These are phyloP conservation scores for Pseudanteris insignis DNA, from an alignment of 2,888 invertebrate genomes.

Conservation along the genomic window DNA sequence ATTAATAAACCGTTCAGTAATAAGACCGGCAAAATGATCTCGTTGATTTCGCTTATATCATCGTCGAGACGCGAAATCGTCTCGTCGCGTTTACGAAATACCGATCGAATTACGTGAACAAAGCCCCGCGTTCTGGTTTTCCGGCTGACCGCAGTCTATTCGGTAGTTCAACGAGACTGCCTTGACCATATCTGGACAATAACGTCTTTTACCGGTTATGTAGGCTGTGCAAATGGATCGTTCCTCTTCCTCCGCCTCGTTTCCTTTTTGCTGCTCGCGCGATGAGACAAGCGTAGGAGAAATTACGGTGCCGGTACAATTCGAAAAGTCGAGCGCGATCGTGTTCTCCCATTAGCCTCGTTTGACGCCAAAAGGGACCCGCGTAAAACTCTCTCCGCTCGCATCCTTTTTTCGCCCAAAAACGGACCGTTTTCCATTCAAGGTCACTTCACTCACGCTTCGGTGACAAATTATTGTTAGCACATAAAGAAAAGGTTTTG, in stretches of 20 bases:
- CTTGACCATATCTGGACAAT: constrained; percentile 62
- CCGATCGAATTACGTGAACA: constrained; percentile 21
- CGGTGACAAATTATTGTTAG: too few relatives aligned
- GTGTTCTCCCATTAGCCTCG: constrained; percentile 62
- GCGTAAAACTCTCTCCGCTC: constrained; percentile 48
- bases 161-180: constrained; percentile 51
- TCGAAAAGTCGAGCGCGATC: constrained; percentile 56
- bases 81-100: constrained; percentile 21
- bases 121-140: constrained; percentile 26
- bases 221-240: constrained; percentile 45
- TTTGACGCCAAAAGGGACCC: constrained; percentile 53
- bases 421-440: constrained; percentile 1
- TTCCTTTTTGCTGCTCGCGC: constrained; percentile 52
- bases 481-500: too few relatives aligned
- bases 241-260: constrained; percentile 51
- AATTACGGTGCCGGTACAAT: constrained; percentile 54
- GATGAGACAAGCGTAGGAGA: constrained; percentile 58
- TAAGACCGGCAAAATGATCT: too few relatives aligned
- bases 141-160: constrained; percentile 47
- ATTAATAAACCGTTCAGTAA: too few relatives aligned
- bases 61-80: constrained; percentile 19
- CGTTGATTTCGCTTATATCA: constrained; percentile 36
- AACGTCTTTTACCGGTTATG: constrained; percentile 57
- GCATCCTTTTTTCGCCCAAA: constrained; percentile 10
- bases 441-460: too few relatives aligned